phyloP scores from a whole-genome alignment of 2,888 invertebrate species.

The Scaeva pyrastri region DNA sequence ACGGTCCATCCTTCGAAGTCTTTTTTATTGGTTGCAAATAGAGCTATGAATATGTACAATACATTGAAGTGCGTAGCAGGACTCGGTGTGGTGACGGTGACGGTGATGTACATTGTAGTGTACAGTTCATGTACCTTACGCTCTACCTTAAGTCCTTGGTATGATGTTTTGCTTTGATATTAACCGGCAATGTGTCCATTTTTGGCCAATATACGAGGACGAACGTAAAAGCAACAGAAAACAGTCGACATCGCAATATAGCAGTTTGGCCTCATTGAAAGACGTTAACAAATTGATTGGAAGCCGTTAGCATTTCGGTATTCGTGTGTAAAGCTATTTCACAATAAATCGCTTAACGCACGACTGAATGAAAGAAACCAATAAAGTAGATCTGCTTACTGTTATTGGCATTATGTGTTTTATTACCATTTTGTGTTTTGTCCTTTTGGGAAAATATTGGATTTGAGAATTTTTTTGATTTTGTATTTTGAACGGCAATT shows the following conservation, averaged over 20 bases:
- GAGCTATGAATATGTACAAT: conserved; percentile 56
- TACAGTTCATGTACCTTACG: background rate
- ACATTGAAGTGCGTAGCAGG: conserved; percentile 58
- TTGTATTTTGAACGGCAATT: too few relatives aligned
- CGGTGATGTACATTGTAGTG: background rate
- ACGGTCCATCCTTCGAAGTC: background rate
- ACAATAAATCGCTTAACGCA: conserved; percentile 60
- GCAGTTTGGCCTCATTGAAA: background rate
- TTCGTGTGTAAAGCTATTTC: conserved; percentile 31
- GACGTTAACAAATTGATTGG: conserved; percentile 63
- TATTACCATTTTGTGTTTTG: background rate
- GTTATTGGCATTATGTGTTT: conserved; percentile 50
- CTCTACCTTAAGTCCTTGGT: too few relatives aligned
- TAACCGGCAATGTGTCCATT: conserved; percentile 31
- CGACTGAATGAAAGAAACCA: conserved; percentile 40
- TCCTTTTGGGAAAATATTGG: background rate
- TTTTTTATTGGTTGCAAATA: conserved; percentile 13
- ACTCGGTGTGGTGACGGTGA: background rate
- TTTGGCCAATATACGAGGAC: background rate
- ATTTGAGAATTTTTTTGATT: background rate
- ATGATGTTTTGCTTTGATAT: conserved; percentile 8
- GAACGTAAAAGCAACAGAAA: background rate
- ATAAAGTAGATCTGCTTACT: conserved; percentile 46
- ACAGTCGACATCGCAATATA: conserved; percentile 10
- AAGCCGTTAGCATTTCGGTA: conserved; percentile 39